Evolutionary conservation across 1,140 invertebrate species (phyloP), one percentile per base, ranked within the genome.

Genomic region (Fopius arisanus): DNA sequence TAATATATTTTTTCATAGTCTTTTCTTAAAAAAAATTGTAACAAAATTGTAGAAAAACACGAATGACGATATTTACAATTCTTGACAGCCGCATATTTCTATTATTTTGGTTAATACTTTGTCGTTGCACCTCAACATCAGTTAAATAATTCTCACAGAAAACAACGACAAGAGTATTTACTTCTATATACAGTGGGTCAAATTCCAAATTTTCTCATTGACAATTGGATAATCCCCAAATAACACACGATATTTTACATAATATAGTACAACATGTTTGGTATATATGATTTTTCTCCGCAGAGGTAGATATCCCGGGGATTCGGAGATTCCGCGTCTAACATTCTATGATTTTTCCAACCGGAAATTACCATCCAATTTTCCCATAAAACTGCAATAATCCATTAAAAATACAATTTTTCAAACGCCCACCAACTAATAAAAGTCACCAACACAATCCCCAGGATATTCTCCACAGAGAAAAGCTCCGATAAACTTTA

Each of bases 1-100:
- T 59, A 23, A 23, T 59, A 28, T 59, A 68, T 74, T 81, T 78
- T 59, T 40, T 62, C 70, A 70, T 81, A 76, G 75, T 81, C 79
- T 80, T 71, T 62, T 71, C 63, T 59, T 59, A 16, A 16, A 62
- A 62, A 62, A 62, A 66, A 71, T 73, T 78, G 78, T 84, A 84
- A 84, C 78, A 83, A 84, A 84, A 83, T 65, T 83, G 82, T 83
- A 83, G 79, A 83, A 84, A 84, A 84, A 83, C 82, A 82, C 72
- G 80, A 82, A 83, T 78, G 67, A 80, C 73, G 76, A 71, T 77
- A 79, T 83, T 70, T 80, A 79, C 76, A 80, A 76, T 75, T 75
- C 65, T 72, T 70, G 71, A 77, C 59, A 40, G 54, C 75, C 77
- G 77, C 31, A 16, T 73, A 40, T 54, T 37, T 73, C 29, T 74